Evolutionary conservation across 2,888 invertebrate genomes (phyloP), one percentile per base, ranked within the genome.

Genomic region (Synergus japonicus): DNA sequence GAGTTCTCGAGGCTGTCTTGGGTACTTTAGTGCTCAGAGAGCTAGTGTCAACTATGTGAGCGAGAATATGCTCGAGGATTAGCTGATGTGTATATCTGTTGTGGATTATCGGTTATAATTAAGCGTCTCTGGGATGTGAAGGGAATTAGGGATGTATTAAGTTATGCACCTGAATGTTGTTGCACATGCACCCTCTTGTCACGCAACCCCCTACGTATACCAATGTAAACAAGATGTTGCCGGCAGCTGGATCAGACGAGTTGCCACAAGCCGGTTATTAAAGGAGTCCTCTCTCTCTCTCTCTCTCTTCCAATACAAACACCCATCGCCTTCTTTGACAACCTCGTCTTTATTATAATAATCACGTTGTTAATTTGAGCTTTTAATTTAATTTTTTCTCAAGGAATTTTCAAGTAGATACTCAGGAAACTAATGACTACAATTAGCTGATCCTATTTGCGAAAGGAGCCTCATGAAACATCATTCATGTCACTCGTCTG

Each of bases 121-220:
- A 86, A 84, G 77, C 79, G 78, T 63, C 69, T 78, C 66, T 63
- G 60, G 54, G 66, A 63, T 73, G 78, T 64, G 63, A 69, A 73
- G 77, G 79, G 80, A 80, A 80, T 83, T 84, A 83, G 81, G 73
- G 78, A 64, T 76, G 54, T 54, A 54, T 37, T 84, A 83, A 88
- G 84, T 87, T 84, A 87, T 86, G 84, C 86, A 88, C 87, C 87
- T 89, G 88, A 88, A 88, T 88, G 87, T 87, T 89, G 83, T 88
- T 88, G 81, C 88, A 88, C 88, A 84, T 88, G 88, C 81, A 83
- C 79, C 73, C 54, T 73, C 73, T 54, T 73, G 73, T 73, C 73
- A 73, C 49, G 67, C 79, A 81, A 82, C 66, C 79, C 78, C 79
- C 78, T 76, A 58, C 81, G 77, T 81, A 82, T 79, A 81, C 86